Conservation (phyloP, 2,113 vertebrate species). For the Brachypodius melanocephalos region DNA sequence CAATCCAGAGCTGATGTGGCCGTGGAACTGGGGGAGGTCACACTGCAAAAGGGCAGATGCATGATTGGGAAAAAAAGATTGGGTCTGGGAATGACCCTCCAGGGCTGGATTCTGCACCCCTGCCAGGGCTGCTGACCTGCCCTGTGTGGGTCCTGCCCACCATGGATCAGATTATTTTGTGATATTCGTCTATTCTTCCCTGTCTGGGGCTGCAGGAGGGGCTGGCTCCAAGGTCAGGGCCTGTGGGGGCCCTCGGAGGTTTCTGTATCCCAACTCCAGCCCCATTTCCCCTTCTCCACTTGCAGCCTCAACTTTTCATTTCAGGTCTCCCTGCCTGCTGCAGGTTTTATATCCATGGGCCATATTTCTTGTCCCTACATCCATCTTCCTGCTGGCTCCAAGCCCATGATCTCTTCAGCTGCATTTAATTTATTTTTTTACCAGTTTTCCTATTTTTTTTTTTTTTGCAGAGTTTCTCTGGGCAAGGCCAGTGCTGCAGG, state of each 20-base stretch:
- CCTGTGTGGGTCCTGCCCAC: neutral
- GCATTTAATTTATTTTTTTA: neutral
- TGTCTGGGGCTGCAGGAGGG: neutral
- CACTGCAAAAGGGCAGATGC: neutral
- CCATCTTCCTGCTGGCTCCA: neutral
- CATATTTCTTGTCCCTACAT: rapidly evolving
- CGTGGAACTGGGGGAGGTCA: rapidly evolving
- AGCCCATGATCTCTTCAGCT: rapidly evolving
- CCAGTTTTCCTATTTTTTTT: neutral
- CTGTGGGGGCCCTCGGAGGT: rapidly evolving
- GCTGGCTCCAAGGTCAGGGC: neutral
- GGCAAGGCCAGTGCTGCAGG: rapidly evolving
- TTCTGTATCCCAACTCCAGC: rapidly evolving
- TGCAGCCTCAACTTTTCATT: neutral
- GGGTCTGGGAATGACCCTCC: neutral
- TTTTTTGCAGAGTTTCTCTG: neutral
- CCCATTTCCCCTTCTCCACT: neutral
- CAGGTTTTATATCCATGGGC: neutral
- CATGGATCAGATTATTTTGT: rapidly evolving
- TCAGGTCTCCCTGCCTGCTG: neutral
- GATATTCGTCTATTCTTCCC: neutral
- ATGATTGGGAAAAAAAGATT: neutral
- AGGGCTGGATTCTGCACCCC: neutral
- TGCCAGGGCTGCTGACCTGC: neutral
- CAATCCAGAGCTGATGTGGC: rapidly evolving